phyloP scores from a whole-genome alignment of 2,113 vertebrate species.

The Xiphophorus couchianus region DNA sequence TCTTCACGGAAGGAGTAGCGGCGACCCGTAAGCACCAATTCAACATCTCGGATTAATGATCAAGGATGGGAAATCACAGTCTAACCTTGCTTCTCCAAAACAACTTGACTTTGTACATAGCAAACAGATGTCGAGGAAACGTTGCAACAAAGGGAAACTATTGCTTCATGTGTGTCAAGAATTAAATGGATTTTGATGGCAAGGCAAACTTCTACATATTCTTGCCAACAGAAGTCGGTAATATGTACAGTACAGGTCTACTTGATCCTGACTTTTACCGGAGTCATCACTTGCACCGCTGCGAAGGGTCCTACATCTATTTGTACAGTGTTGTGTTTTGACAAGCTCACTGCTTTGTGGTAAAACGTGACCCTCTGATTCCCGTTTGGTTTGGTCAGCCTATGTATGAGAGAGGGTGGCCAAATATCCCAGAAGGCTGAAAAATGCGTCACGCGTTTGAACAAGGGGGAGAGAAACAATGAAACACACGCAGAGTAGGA shows the following conservation, averaged over 20 bases:
- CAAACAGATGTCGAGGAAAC: slow-evolving; percentile 14
- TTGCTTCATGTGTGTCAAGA: not conserved
- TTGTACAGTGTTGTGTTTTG: slow-evolving; percentile 26
- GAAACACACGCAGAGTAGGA: not conserved
- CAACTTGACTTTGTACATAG: slow-evolving; percentile 44
- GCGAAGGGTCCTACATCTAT: slow-evolving; percentile 9
- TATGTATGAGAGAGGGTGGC: slow-evolving; percentile 15
- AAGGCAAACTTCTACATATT: slow-evolving; percentile 1
- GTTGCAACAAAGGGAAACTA: not conserved
- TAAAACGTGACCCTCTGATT: slow-evolving; percentile 5
- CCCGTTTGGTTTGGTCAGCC: slow-evolving; percentile 12
- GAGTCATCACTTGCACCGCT: not conserved
- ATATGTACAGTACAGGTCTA: slow-evolving; percentile 3
- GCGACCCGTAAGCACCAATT: slow-evolving; percentile 22
- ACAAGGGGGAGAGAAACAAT: slow-evolving; percentile 1
- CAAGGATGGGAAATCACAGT: slow-evolving; percentile 11
- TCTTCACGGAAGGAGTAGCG: not conserved
- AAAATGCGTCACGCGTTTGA: slow-evolving; percentile 12
- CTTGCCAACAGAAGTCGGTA: not conserved
- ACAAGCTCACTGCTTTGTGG: not conserved
- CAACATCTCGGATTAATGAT: slow-evolving; percentile 51
- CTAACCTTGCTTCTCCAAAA: slow-evolving; percentile 31
- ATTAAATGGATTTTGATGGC: slow-evolving; percentile 10
- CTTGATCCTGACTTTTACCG: not conserved
- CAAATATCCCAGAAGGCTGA: slow-evolving; percentile 19